Evolutionary conservation across 2,113 vertebrate species (phyloP).

Genomic region (Grallaria varia): DNA sequence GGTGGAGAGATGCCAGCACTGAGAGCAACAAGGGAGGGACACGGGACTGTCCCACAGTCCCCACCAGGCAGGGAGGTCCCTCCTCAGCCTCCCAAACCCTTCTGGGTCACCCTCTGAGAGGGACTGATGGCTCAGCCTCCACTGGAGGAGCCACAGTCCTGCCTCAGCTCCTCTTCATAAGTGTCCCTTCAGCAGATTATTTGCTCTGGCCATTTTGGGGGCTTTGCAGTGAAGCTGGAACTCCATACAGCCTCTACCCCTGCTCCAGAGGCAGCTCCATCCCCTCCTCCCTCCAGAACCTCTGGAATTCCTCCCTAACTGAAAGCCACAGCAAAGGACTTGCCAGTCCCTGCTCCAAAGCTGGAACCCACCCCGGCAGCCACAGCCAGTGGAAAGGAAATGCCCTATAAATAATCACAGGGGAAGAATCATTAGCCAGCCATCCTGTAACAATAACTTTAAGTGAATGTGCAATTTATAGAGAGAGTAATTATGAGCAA

Average conservation of each 20-base stretch:
- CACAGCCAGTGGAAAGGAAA: background rate
- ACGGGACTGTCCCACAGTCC: background rate
- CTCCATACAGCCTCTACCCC: fast-evolving
- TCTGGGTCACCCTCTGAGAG: background rate
- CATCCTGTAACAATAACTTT: background rate
- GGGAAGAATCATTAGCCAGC: constrained; percentile 27
- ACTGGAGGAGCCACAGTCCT: too few relatives aligned
- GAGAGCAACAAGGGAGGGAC: background rate
- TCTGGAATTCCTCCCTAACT: background rate
- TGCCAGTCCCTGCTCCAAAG: background rate
- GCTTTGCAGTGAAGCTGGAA: background rate
- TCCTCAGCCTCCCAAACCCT: background rate
- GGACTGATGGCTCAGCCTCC: too few relatives aligned
- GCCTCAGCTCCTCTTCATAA: background rate
- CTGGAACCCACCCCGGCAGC: background rate
- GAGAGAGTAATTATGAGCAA: background rate
- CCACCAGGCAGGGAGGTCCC: fast-evolving
- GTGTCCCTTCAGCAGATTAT: too few relatives aligned
- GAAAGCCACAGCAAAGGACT: background rate
- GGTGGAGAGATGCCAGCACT: fast-evolving
- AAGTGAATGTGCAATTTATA: background rate
- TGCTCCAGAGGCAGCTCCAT: background rate
- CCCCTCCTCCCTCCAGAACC: background rate
- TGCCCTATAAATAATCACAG: constrained; percentile 17
- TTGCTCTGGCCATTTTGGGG: too few relatives aligned